Evolutionary conservation across 2,797 vertebrate species (phyloP).

Genomic region (Pachyuromys duprasi): DNA sequence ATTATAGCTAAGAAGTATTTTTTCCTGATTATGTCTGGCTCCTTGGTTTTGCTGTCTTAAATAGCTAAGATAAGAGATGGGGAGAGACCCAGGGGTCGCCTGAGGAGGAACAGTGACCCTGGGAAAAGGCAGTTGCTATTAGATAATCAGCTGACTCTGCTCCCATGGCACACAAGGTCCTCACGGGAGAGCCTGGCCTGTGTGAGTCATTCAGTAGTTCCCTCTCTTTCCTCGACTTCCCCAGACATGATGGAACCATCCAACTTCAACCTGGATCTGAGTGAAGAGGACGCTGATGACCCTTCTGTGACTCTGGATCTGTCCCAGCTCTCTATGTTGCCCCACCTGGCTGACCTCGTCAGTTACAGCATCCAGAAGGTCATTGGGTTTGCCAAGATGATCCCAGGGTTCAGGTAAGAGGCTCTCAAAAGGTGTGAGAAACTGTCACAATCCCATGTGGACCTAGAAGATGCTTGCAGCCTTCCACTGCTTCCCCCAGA

Average conservation of each 20-base stretch:
- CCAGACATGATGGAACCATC: slow-evolving; percentile 89
- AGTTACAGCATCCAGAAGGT: slow-evolving; percentile 99
- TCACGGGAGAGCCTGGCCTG: neutral
- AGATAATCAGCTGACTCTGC: neutral
- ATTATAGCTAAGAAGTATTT: neutral
- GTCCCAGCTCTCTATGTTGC: slow-evolving; percentile 95
- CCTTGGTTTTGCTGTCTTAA: neutral
- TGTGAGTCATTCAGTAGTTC: neutral
- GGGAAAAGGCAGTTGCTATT: neutral
- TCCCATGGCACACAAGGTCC: neutral
- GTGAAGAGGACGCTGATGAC: slow-evolving; percentile 90
- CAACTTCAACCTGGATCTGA: slow-evolving; percentile 91
- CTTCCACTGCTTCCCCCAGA: neutral
- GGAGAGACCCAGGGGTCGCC: neutral
- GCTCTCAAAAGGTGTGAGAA: neutral
- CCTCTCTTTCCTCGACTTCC: neutral
- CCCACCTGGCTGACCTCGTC: slow-evolving; percentile 97
- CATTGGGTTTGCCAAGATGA: slow-evolving; percentile 98
- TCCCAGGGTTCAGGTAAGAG: slow-evolving; percentile 96
- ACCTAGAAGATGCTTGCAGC: neutral
- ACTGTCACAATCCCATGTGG: neutral
- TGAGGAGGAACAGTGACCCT: neutral
- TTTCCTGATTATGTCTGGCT: neutral
- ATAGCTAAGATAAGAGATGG: neutral
- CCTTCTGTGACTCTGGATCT: slow-evolving; percentile 88